Evolutionary conservation across 2,888 invertebrate genomes (phyloP), one percentile per base, ranked within the genome.

Genomic region (Ectemnius cavifrons): DNA sequence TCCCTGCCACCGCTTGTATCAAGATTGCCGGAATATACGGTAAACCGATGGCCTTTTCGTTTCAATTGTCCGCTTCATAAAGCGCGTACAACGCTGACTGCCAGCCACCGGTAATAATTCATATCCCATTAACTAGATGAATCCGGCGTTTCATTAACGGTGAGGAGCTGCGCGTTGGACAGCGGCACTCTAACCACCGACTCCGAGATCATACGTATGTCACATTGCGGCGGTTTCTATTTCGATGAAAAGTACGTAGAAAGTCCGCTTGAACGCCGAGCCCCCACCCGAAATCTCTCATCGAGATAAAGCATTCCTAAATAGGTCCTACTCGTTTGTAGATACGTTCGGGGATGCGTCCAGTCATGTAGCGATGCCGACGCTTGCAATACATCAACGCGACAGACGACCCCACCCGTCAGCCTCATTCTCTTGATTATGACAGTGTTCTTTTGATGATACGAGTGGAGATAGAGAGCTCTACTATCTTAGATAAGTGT

Each of bases 1-100:
- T 98, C 92, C 99, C 99, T 0, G 99, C 98, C 18, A 98, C 99
- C 0, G 96, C 98, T 60, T 99, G 99, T 90, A 96, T 99, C 86
- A 99, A 99, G 93, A 95, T 99, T 78, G 95, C 96, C 74, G 99
- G 99, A 28, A 93, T 95, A 80, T 97, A 97, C 90, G 96, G 98
- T 99, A 91, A 81, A 69, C 92, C 92, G 85, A 64, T 69, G 63
- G 3, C 37, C 37, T 11, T 37, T 11, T 11, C 11, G 66, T 65
- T 67, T 20, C 61, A 23, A 75, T 75, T 71, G 75, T 71, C 75
- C 75, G 63, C 18, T 75, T 69, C 52, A 52, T n/a, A 2, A 16
- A 52, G 18, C 52, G 14, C 5, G 5, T 37, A 0, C 8, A 11
- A 6, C 37, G 37, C 8, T 8, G 11, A 37, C 37, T 37, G 37